Base-by-base conservation (phyloP, 2,797 vertebrate genomes). In the Chloroceryle inda region DNA sequence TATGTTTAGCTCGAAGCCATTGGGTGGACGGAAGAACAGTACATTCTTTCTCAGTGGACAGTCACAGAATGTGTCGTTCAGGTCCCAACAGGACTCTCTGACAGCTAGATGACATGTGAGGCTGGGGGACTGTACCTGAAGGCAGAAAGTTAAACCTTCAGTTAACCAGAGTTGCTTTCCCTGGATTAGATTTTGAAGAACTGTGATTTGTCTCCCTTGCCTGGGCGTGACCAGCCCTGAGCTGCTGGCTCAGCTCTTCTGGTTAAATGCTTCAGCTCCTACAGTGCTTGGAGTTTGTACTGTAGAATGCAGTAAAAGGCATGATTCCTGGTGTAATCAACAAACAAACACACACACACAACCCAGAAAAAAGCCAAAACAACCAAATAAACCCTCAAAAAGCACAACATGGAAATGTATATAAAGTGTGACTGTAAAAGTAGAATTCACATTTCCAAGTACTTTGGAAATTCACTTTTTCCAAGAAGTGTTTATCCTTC, bases 271-370 rank as follows among this genome's bases (percentile, higher is more conserved):
- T 77, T 50, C 63, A 88, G 47, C 31, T 94, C 37, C 85, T 50
- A 38, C 49, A 55, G 26, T 18, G 35, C 83, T 89, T 92, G 94
- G 92, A 95, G 40, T 96, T 94, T 92, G 92, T 80, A 88, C 89
- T 31, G 62, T 66, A 53, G 64, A 79, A 88, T 37, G 79, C 50
- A 93, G 42, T 94, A 91, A 92, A 95, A 92, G 33, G 21, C 35
- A 56, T 90, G 95, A 96, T 85, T 96, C 89, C 89, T 73, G 33
- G 77, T 73, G 40, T 29, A 69, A 66, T 44, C 45, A 2, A n/a
- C 31, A 55, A 88, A 55, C 47, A 74, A 18, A 1, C 13, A 22
- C 9, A 52, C 22, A 47, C 52, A n/a, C 22, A 31, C 24, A 80
- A 63, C 40, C 38, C 5, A 38, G 38, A 52, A 91, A 63, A 68